Base-by-base conservation (phyloP, 1,140 invertebrate genomes). In the Leguminivora glycinivorella region DNA sequence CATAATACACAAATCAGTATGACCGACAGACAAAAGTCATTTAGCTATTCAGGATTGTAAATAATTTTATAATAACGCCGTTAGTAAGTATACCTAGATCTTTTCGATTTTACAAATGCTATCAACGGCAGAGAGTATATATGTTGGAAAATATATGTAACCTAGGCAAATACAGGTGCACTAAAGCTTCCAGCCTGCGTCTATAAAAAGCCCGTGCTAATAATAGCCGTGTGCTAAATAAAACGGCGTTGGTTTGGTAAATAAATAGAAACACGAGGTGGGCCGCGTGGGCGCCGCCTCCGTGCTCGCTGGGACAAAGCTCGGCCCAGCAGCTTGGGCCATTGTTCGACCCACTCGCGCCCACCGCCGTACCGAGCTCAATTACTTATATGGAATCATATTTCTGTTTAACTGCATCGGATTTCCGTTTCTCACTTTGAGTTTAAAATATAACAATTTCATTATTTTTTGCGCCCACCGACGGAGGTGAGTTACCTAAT, bases 171-270 rank as follows among this genome's bases (percentile, higher is more conserved):
- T n/a, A 43, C 2, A 43, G 5, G 14, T 43, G 12, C 17, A 17
- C 6, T n/a, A 17, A 38, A 38, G 3, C 29, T 40, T 5, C 38
- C 19, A 25, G 22, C 56, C 56, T 56, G 22, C 56, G 56, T 56
- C 5, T 26, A 31, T 63, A 63, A 63, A 56, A 68, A 72, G 67
- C 38, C 24, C 31, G 73, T 70, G 72, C 77, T 80, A 78, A 72
- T 75, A 84, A 82, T 84, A 84, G 70, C 56, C n/a, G 58, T 75
- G 74, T 76, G 77, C 70, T 77, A 72, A 75, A 72, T 77, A 77
- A 76, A 69, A 79, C 70, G 26, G 56, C 72, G 77, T 70, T 75
- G 74, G 72, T 73, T 77, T 77, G 70, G 76, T 71, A 74, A 77
- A 79, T 76, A 72, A 80, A 70, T 77, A 77, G 75, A 84, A 81